These are phyloP conservation scores for Melanotaenia pygmaea DNA, from an alignment of 2,797 vertebrate genomes.

Conservation along the genomic window DNA sequence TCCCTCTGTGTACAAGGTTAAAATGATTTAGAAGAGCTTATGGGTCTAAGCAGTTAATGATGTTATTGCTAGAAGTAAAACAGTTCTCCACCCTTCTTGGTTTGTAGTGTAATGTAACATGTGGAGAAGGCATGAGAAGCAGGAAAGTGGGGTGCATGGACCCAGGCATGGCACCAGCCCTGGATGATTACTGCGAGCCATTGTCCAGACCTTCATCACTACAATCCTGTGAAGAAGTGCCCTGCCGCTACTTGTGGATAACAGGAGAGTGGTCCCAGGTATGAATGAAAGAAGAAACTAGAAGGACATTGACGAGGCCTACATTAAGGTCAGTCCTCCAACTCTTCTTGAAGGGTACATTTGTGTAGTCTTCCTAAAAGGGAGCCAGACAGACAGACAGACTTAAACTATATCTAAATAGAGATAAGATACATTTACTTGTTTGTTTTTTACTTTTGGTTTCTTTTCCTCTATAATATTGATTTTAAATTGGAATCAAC, in stretches of 20 bases:
- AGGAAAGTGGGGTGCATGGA: constrained; percentile 84
- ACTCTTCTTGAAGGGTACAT: background rate
- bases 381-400: background rate
- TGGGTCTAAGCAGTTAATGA: constrained; percentile 17
- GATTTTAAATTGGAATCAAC: background rate
- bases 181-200: constrained; percentile 85
- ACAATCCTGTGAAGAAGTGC: constrained; percentile 77
- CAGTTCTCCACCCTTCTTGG: background rate
- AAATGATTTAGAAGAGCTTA: constrained; percentile 22
- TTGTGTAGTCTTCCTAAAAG: background rate
- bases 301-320: background rate
- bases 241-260: constrained; percentile 85
- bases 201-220: constrained; percentile 72
- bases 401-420: background rate
- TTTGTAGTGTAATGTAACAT: constrained; percentile 86
- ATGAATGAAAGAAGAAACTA: constrained; percentile 15
- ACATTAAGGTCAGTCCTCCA: too few species aligned
- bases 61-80: constrained; percentile 9
- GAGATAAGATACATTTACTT: too few species aligned
- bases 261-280: constrained; percentile 92
- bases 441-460: too few species aligned
- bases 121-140: constrained; percentile 79
- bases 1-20: background rate
- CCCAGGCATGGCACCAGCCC: constrained; percentile 73
- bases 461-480: background rate